These are phyloP conservation scores for Leptinotarsa tumamoca DNA, from an alignment of 2,888 invertebrate species.

Conservation along the genomic window DNA sequence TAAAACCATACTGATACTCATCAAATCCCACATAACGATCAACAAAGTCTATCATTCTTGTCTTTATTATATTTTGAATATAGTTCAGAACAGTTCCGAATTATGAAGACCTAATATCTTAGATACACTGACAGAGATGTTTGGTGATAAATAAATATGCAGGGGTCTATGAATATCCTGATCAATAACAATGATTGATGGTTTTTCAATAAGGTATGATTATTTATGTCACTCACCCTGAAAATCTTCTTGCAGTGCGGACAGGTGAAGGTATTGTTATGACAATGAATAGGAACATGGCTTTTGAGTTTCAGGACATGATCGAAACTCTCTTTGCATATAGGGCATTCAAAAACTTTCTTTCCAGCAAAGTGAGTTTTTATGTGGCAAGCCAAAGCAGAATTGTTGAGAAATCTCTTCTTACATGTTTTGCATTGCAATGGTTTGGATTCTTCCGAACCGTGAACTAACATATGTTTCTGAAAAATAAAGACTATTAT, in stretches of 20 bases:
- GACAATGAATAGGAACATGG: constrained; percentile 75
- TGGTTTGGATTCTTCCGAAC: constrained; percentile 77
- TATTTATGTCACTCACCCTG: constrained; percentile 45
- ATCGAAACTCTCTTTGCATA: constrained; percentile 77
- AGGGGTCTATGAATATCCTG: no score
- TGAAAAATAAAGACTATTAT: constrained; percentile 55
- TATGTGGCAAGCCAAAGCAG: constrained; percentile 78
- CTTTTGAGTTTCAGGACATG: constrained; percentile 74
- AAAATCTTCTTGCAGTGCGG: constrained; percentile 78
- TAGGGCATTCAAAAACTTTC: constrained; percentile 78
- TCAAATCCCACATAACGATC: no score
- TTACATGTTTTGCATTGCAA: constrained; percentile 75
- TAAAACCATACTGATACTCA: no score
- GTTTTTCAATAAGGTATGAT: no score
- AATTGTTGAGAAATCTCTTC: constrained; percentile 78
- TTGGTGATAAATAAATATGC: no score
- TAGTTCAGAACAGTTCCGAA: no score
- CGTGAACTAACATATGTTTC: constrained; percentile 76
- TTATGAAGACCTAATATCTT: no score
- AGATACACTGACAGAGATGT: no score
- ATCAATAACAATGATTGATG: no score
- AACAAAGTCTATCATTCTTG: no score
- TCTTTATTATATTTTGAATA: no score
- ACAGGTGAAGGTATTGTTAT: constrained; percentile 76
- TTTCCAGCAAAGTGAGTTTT: constrained; percentile 76